phyloP scores from a whole-genome alignment of 2,113 vertebrate genomes.

The Amazona guildingii region DNA sequence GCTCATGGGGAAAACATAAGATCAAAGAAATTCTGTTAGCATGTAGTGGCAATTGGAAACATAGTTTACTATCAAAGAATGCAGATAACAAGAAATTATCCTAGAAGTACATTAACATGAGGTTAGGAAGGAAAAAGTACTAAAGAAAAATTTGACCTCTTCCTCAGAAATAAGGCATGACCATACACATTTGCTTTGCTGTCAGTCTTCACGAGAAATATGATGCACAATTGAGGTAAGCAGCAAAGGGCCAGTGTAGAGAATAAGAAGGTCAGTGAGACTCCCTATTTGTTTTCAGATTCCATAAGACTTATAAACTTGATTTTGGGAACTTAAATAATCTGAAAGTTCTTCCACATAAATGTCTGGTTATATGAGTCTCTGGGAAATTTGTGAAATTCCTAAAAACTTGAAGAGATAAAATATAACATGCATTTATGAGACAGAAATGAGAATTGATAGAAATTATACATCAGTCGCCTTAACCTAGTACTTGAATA shows the following conservation, averaged over 20 bases:
- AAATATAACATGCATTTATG: not conserved
- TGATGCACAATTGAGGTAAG: not conserved
- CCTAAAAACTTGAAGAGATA: not conserved
- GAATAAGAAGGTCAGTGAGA: not conserved
- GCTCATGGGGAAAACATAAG: not conserved
- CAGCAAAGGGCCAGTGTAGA: not conserved
- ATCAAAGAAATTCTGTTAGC: not conserved
- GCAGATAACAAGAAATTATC: not conserved
- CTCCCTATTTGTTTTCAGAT: not conserved
- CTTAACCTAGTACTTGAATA: not conserved
- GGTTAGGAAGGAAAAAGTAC: not conserved
- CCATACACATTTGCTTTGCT: not conserved
- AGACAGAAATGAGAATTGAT: not conserved
- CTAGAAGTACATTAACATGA: fast-evolving
- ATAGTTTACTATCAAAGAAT: not conserved
- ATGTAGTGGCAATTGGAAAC: not conserved
- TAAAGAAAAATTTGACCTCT: not conserved
- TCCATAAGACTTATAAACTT: not conserved
- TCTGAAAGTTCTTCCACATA: not conserved
- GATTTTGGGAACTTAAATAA: not conserved
- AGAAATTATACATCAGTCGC: not conserved
- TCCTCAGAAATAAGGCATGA: not conserved
- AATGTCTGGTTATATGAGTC: not conserved
- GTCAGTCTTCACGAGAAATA: not conserved
- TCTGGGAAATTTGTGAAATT: not conserved